Base-by-base conservation (phyloP, 2,113 vertebrate genomes). In the Calonectris borealis region DNA sequence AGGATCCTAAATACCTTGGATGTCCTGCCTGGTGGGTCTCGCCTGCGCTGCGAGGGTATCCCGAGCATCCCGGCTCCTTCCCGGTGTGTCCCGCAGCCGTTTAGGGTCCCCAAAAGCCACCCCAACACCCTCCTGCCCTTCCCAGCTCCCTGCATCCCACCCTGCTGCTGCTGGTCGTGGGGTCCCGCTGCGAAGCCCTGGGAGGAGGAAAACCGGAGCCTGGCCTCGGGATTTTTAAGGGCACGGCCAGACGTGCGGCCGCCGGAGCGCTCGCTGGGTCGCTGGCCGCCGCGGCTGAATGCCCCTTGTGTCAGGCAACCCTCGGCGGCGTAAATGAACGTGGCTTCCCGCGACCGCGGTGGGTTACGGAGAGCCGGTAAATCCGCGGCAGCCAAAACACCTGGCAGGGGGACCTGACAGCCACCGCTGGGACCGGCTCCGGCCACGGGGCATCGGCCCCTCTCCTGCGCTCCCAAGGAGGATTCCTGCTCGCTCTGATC, bases 191-290 rank as follows among this genome's bases (percentile, higher is more conserved):
- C 2, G 8, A 57, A 66, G 4, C 1, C 12, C 57, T 10, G 2
- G 0, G 1, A 7, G 19, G 20, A 51, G 46, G 3, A 20, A 51
- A 15, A 55, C 0, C 3, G 0, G 5, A 11, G 17, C 19, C 2
- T 3, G 38, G 26, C 7, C 27, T 36, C 0, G 6, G 90, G 90
- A 42, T 66, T 82, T 44, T 71, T 57, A n/a, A 94, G 92, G 94
- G 83, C 92, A 94, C 19, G 1, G 86, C 65, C 36, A 6, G 86
- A 94, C 94, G 94, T 93, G 92, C 92, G 9, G 78, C 78, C 6
- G 6, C 46, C 15, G 60, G 0, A 27, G 85, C 38, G 82, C 84
- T 85, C 51, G 18, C 38, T 1, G 3, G 16, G 29, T 22, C 26
- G 20, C 5, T 2, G 44, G 25, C 34, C 32, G 5, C 57, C 64